Evolutionary conservation across 2,113 vertebrate species (phyloP), one percentile per base, ranked within the genome.

Genomic region (Seriola rivoliana): DNA sequence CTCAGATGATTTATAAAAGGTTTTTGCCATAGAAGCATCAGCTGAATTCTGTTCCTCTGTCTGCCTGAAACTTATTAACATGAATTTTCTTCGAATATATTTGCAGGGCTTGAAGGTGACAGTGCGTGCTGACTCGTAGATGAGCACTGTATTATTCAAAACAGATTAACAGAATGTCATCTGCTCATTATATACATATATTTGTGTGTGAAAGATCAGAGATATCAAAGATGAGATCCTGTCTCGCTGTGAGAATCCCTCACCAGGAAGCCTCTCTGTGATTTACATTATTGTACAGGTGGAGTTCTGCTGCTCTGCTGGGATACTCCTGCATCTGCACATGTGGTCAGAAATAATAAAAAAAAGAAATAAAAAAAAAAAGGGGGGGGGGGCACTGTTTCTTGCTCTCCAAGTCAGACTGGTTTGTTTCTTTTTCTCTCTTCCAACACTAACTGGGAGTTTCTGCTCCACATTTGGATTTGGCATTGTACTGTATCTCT

Each of bases 211-310:
- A 58, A 17, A 29, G 29, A 29, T 29, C 29, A 29, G 29, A 29
- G 29, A 29, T 29, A 29, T 2, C 29, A 29, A 29, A 29, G 29
- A 29, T 29, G 29, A 17, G 34, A 54, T 75, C 55, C 57, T 74
- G 66, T 77, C 81, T 57, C 76, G 82, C 48, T 1, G 52, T 74
- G 82, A 88, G 79, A 85, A 88, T 83, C 74, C 36, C 60, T 19
- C 48, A 78, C 44, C 50, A 71, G 72, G 65, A 78, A 71, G 59
- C 40, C 69, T 32, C 86, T 19, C 81, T 94, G 89, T 78, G 66
- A 89, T 88, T 91, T 89, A 74, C 65, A 88, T 93, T 90, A 93
- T 29, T 85, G 44, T 65, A 38, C 85, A 89, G 78, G 63, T 84
- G 60, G 78, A 82, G 75, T 40, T 81, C 82, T 60, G 78, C 80